A percentile compares a stretch with the other conserved stretches of the same genome.
These are phyloP conservation scores for Dipodomys ordii DNA, from an alignment of 2,113 vertebrate species.

Conservation along the genomic window DNA sequence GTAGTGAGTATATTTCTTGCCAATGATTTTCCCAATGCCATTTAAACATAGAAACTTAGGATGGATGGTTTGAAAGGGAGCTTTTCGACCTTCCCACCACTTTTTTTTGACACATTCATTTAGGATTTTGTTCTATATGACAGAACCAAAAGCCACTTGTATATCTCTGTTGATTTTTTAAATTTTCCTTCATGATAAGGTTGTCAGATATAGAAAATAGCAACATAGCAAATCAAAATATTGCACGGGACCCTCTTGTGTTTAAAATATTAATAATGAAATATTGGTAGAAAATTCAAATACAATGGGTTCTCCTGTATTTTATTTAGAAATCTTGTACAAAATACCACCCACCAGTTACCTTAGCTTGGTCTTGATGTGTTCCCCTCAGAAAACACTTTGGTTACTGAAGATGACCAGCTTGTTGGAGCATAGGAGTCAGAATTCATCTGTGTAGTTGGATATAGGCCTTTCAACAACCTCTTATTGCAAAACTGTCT, in stretches of 20 bases:
- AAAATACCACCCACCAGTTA: neutral
- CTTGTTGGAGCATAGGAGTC: neutral
- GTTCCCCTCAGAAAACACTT: slow-evolving; percentile 13
- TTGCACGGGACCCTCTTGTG: neutral
- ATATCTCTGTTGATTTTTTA: slow-evolving; percentile 1
- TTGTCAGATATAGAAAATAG: slow-evolving; percentile 51
- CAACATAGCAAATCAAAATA: neutral
- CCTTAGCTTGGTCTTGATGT: neutral
- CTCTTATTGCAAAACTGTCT: neutral
- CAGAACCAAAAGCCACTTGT: neutral
- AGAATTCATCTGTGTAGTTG: neutral
- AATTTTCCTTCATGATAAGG: neutral
- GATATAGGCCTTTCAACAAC: neutral
- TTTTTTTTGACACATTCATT: neutral
- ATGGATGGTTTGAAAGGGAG: neutral
- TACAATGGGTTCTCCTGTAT: neutral
- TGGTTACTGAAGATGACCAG: neutral
- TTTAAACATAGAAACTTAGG: neutral
- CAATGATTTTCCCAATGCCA: neutral
- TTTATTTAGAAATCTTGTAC: neutral
- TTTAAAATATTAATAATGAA: neutral
- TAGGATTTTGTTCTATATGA: neutral
- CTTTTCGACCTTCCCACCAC: neutral
- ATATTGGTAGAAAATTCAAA: neutral
- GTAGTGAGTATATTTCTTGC: too few species aligned